Base-by-base conservation (phyloP, 2,113 vertebrate genomes). In the Tonatia bakeri region DNA sequence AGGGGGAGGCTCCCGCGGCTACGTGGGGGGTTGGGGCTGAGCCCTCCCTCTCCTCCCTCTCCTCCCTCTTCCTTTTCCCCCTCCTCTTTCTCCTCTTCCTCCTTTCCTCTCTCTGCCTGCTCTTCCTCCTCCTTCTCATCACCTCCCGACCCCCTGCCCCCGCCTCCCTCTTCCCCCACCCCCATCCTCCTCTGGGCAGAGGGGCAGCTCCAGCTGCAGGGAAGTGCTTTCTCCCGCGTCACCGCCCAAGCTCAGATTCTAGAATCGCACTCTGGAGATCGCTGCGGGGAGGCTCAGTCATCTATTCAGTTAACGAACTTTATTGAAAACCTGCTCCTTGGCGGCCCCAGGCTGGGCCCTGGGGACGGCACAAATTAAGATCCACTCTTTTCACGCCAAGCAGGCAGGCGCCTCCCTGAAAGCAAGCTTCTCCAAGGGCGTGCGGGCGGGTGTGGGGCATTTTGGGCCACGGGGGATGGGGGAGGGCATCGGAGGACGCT, bases 121-220 rank as follows among this genome's bases (percentile, higher is more conserved):
- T 93, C 87, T 69, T 11, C 86, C 9, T 26, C 19, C 8, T 2
- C 33, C 15, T 17, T 7, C 5, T 17, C 17, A 1, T 13, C 5
- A 13, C 12, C 40, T 24, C 19, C 14, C 16, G 9, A 15, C 7
- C 33, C 24, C 24, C 20, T 14, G 26, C 12, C 33, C 54, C 19
- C 12, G 11, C 28, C 70, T 7, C 54, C 10, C 17, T 5, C n/a
- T 5, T 2, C 17, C 17, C 7, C 16, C 17, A 0, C 4, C 16
- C 17, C 1, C 4, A 10, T 36, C 43, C 45, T 20, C 6, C n/a
- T 33, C 65, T 28, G 38, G 59, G 83, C 79, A 86, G n/a, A 69
- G 56, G n/a, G 81, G 64, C 52, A 36, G 83, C 47, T 76, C 22
- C 12, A 31, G 50, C 59, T 76, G 64, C 14, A 45, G n/a, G 47